These are phyloP conservation scores for Limulus polyphemus DNA, from an alignment of 2,888 invertebrate species.

Conservation along the genomic window DNA sequence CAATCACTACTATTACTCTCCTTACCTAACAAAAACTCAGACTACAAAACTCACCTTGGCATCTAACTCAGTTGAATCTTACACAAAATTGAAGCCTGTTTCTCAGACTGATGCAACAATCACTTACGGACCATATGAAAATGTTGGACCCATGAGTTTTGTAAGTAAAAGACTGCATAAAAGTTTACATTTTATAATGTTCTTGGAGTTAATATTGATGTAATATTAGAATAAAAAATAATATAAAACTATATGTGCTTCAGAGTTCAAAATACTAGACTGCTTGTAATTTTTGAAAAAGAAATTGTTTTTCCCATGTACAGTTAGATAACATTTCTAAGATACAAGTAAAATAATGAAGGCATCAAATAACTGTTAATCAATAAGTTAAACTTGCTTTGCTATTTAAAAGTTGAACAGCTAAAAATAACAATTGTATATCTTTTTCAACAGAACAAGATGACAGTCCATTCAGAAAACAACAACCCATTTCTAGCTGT, in stretches of 20 bases:
- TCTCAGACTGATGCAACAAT: slow-evolving; percentile 65
- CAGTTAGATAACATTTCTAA: no score
- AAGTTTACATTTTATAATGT: background rate
- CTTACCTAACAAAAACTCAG: slow-evolving; percentile 66
- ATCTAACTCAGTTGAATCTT: slow-evolving; percentile 65
- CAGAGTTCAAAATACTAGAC: no score
- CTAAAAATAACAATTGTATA: no score
- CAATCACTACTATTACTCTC: slow-evolving; percentile 67
- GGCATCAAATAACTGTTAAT: background rate
- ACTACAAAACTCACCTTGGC: slow-evolving; percentile 65
- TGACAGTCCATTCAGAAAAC: slow-evolving; percentile 85
- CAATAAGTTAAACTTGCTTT: background rate
- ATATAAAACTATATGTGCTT: background rate
- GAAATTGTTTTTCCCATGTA: no score
- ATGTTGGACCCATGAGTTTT: slow-evolving; percentile 47
- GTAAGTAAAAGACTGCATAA: slow-evolving; percentile 29
- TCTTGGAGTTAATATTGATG: no score
- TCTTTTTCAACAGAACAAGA: slow-evolving; percentile 41
- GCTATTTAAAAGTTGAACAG: no score
- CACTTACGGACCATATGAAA: slow-evolving; percentile 76
- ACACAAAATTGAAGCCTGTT: slow-evolving; percentile 67
- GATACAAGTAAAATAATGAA: no score
- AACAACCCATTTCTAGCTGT: slow-evolving; percentile 93
- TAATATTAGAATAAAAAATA: no score
- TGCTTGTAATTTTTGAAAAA: no score